Conservation (phyloP, 2,888 invertebrate species). For the Rhaphigaster nebulosa region DNA sequence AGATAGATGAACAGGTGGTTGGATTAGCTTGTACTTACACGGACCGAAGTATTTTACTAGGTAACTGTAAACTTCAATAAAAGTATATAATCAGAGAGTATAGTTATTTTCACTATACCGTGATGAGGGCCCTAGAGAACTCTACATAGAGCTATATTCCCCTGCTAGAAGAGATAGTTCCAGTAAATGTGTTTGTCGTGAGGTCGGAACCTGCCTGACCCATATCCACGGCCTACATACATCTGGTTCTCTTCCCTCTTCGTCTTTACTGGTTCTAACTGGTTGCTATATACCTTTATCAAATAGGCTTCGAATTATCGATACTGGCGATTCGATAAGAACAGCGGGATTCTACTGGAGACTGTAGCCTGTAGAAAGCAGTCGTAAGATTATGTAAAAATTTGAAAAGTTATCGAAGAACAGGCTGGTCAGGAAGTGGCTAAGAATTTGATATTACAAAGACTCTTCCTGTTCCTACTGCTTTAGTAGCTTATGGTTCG, state of each 20-base stretch:
- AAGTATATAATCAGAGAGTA: background rate
- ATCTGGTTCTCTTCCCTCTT: constrained; percentile 19
- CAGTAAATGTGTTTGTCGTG: constrained; percentile 37
- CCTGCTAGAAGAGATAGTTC: background rate
- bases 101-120: background rate
- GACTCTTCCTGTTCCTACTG: background rate
- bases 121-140: background rate
- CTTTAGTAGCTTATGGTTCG: background rate
- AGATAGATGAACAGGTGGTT: background rate
- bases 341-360: background rate
- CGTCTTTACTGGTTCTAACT: constrained; percentile 14
- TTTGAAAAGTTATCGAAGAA: background rate
- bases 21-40: background rate
- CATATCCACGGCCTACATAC: constrained; percentile 36
- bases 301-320: background rate
- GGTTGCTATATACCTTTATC: background rate
- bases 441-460: background rate
- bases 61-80: background rate
- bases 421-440: background rate
- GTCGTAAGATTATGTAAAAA: background rate
- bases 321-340: background rate
- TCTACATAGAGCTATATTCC: background rate
- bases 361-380: background rate
- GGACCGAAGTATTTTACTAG: background rate
- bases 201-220: constrained; percentile 43